A percentile compares a stretch with the other conserved stretches of the same genome.
These are phyloP conservation scores for Rhorus exstirpatorius DNA, from an alignment of 2,888 invertebrate species.

Conservation along the genomic window DNA sequence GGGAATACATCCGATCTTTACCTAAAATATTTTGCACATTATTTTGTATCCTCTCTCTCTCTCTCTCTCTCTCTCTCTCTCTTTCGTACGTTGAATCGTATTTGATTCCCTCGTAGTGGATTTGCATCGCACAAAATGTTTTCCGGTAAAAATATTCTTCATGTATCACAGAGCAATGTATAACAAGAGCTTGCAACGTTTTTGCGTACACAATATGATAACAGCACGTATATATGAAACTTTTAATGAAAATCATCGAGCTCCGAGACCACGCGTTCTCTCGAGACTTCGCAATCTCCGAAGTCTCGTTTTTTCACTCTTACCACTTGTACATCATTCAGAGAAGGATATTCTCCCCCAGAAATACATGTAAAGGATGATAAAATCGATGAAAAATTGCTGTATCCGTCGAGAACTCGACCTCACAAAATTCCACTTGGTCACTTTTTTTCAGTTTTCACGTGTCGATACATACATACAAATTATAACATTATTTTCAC, in stretches of 20 bases:
- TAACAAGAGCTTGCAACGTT: neutral
- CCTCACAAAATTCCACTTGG: conserved; percentile 21
- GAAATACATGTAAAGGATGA: conserved; percentile 10
- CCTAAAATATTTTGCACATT: too few relatives aligned
- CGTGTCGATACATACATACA: neutral
- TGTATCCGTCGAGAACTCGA: conserved; percentile 21
- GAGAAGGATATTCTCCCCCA: neutral
- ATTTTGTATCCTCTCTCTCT: too few relatives aligned
- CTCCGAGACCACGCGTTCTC: conserved; percentile 57
- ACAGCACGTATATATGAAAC: neutral
- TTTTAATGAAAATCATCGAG: conserved; percentile 61
- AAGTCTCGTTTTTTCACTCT: neutral
- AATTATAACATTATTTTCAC: too few relatives aligned
- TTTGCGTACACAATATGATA: neutral
- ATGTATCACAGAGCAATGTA: neutral
- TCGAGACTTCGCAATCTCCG: conserved; percentile 37
- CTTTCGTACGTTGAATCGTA: too few relatives aligned
- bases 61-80: too few relatives aligned
- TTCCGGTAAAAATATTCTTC: neutral
- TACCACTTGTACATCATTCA: conserved; percentile 8
- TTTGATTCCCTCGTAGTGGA: too few relatives aligned
- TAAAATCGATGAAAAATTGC: conserved; percentile 36
- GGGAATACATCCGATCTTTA: too few relatives aligned
- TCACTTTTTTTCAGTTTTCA: neutral
- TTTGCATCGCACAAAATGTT: neutral